phyloP scores from a whole-genome alignment of 2,113 vertebrate genomes.

The Phocoena phocoena region DNA sequence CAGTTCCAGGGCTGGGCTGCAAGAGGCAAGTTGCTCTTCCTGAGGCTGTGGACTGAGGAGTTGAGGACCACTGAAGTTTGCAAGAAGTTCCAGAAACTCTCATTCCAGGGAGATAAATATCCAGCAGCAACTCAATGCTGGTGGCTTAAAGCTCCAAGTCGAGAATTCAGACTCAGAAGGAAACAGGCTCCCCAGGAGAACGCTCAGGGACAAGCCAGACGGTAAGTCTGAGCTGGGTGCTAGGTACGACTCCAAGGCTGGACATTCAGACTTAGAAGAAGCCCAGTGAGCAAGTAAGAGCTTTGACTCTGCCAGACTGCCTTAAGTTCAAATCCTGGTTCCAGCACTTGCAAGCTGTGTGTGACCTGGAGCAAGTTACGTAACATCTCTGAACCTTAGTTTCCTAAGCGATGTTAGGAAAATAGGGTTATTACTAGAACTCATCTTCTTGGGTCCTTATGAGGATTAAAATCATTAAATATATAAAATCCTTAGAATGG shows the following conservation, averaged over 20 bases:
- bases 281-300: not conserved
- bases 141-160: not conserved
- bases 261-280: not conserved
- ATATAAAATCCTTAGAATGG: not conserved
- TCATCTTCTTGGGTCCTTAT: not conserved
- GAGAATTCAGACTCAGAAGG: not conserved
- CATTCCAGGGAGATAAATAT: not conserved
- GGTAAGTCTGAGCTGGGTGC: not conserved
- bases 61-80: too few species aligned
- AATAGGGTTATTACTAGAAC: not conserved
- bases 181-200: not conserved
- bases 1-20: not conserved
- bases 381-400: not conserved
- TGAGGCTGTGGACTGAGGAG: not conserved
- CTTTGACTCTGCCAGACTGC: not conserved
- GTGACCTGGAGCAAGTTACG: not conserved
- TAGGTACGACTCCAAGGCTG: not conserved
- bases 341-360: not conserved
- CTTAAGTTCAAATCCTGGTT: not conserved
- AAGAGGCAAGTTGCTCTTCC: not conserved
- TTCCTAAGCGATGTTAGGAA: not conserved
- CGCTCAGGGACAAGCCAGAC: not conserved
- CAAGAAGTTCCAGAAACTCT: not conserved
- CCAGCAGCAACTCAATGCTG: too few species aligned
- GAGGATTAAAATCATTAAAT: not conserved